phyloP scores from a whole-genome alignment of 2,888 invertebrate genomes.

The Tinea pellionella region DNA sequence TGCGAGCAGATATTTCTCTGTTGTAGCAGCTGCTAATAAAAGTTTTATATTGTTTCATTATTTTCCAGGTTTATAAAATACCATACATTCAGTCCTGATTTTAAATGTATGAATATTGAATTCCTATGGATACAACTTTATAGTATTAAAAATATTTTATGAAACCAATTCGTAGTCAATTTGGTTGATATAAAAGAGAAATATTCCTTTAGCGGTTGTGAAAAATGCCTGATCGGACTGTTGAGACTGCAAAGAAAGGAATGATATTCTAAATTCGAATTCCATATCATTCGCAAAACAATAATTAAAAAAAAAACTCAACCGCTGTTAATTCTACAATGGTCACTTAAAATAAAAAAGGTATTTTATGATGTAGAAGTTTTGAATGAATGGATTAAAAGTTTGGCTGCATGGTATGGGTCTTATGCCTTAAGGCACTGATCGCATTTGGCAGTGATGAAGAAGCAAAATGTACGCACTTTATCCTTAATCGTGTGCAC shows the following conservation, averaged over 20 bases:
- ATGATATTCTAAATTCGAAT: background rate
- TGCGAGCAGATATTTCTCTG: too few relatives aligned
- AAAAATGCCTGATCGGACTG: slow-evolving; percentile 17
- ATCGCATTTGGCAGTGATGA: slow-evolving; percentile 78
- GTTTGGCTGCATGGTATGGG: slow-evolving; percentile 29
- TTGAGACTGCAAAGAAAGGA: slow-evolving; percentile 4
- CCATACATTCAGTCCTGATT: background rate
- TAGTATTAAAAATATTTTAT: background rate
- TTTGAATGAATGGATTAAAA: slow-evolving; percentile 31
- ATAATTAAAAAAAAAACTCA: background rate
- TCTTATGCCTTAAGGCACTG: slow-evolving; percentile 47
- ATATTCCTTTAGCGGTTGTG: slow-evolving; percentile 26
- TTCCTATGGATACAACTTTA: slow-evolving; percentile 1
- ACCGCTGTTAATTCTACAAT: slow-evolving; percentile 23
- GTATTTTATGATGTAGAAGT: slow-evolving; percentile 28
- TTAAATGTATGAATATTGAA: background rate
- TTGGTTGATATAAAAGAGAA: background rate
- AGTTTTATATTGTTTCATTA: too few relatives aligned
- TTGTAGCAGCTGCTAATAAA: too few relatives aligned
- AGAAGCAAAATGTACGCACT: slow-evolving; percentile 99
- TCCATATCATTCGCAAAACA: background rate
- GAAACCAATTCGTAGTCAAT: background rate
- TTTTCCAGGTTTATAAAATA: too few relatives aligned
- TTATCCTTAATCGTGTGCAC: slow-evolving; percentile 99
- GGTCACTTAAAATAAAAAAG: slow-evolving; percentile 33